phyloP scores from a whole-genome alignment of 1,140 invertebrate species.

The Lineus longissimus region DNA sequence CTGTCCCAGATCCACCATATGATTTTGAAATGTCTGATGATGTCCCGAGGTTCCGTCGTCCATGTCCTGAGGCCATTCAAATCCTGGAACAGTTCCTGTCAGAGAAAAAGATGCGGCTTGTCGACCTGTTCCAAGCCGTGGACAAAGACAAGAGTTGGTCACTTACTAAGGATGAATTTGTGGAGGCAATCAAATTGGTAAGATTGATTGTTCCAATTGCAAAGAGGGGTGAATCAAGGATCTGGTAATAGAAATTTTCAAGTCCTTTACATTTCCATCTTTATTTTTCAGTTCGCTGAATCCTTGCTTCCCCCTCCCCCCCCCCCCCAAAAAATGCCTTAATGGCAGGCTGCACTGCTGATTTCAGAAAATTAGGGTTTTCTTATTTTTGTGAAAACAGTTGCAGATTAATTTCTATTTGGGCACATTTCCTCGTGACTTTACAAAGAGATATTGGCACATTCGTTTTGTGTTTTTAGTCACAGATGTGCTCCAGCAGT shows the following conservation, averaged over 20 bases:
- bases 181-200: conserved; percentile 37
- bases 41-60: conserved; percentile 9
- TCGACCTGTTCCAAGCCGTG: conserved; percentile 41
- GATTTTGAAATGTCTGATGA: not conserved
- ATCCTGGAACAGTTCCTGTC: conserved; percentile 39
- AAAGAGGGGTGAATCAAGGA: too few relatives aligned
- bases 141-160: conserved; percentile 49
- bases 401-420: too few relatives aligned
- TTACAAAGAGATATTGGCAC: too few relatives aligned
- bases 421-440: too few relatives aligned
- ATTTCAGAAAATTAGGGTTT: too few relatives aligned
- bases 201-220: too few relatives aligned
- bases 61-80: conserved; percentile 37
- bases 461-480: too few relatives aligned
- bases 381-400: too few relatives aligned
- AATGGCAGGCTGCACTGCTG: too few relatives aligned
- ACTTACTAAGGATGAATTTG: conserved; percentile 40
- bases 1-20: conserved; percentile 25
- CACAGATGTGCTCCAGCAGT: too few relatives aligned
- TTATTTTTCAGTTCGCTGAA: not conserved
- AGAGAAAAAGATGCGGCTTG: conserved; percentile 39
- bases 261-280: not conserved
- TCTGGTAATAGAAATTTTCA: too few relatives aligned
- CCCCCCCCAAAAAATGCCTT: too few relatives aligned
- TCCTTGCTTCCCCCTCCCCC: not conserved